These are phyloP conservation scores for Ramphastos sulfuratus DNA, from an alignment of 2,113 vertebrate species.

Conservation along the genomic window DNA sequence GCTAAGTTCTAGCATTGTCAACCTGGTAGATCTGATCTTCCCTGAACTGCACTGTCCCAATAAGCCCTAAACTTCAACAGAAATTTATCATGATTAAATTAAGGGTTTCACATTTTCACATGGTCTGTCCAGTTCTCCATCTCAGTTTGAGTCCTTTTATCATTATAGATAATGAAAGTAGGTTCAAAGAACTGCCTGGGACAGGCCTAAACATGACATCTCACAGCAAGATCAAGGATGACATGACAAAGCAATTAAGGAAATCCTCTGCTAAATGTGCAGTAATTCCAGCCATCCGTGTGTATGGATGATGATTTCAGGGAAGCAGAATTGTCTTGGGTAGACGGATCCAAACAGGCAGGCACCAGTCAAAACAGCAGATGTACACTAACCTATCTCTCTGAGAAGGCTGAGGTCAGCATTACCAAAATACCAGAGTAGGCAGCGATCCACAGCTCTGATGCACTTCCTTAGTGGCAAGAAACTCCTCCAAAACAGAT, in stretches of 20 bases:
- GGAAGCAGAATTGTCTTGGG: neutral
- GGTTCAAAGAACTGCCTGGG: neutral
- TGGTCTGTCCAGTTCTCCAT: neutral
- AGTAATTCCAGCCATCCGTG: neutral
- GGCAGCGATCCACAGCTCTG: neutral
- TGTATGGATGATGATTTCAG: neutral
- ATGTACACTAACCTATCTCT: neutral
- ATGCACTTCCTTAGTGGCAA: neutral
- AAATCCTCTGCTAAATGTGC: neutral
- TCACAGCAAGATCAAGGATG: neutral
- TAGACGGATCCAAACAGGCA: neutral
- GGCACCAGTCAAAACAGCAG: neutral
- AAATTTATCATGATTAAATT: neutral
- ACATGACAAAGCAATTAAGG: neutral
- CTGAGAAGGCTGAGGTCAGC: neutral
- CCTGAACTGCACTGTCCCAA: neutral
- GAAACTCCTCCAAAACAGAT: neutral
- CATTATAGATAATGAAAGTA: neutral
- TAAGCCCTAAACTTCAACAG: neutral
- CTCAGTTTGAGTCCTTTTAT: neutral
- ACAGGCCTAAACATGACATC: conserved; percentile 8
- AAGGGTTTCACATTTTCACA: neutral
- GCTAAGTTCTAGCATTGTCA: neutral
- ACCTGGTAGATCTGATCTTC: neutral
- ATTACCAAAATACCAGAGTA: neutral